phyloP scores from a whole-genome alignment of 2,113 vertebrate species.

The Deroptyus accipitrinus region DNA sequence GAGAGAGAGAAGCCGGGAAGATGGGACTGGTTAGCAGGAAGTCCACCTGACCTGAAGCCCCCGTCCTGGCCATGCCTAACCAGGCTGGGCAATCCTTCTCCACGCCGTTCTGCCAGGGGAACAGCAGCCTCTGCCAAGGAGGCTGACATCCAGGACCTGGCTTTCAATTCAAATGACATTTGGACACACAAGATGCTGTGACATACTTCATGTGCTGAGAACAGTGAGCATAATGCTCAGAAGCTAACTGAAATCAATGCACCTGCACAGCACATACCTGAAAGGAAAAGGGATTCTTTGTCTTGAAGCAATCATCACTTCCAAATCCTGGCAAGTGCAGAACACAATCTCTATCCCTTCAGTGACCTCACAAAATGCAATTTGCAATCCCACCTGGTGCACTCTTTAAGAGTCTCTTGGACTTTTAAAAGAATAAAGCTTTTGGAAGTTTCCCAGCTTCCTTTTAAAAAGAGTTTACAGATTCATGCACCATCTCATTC shows the following conservation, averaged over 20 bases:
- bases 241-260: not conserved
- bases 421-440: not conserved
- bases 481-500: not conserved
- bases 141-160: not conserved
- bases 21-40: not conserved
- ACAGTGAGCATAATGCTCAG: not conserved
- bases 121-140: not conserved
- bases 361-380: not conserved
- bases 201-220: not conserved
- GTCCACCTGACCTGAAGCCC: not conserved
- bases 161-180: not conserved
- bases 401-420: not conserved
- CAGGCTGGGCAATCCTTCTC: not conserved
- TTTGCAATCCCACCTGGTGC: not conserved
- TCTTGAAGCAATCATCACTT: not conserved
- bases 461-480: not conserved
- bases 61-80: not conserved
- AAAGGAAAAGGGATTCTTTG: not conserved
- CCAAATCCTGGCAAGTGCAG: not conserved
- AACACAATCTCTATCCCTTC: not conserved
- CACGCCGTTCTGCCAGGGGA: rapidly evolving
- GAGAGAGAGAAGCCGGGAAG: not conserved
- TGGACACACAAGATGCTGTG: not conserved
- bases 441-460: not conserved
- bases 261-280: not conserved